phyloP scores from a whole-genome alignment of 1,140 invertebrate genomes.

The Drosophila bipectinata region DNA sequence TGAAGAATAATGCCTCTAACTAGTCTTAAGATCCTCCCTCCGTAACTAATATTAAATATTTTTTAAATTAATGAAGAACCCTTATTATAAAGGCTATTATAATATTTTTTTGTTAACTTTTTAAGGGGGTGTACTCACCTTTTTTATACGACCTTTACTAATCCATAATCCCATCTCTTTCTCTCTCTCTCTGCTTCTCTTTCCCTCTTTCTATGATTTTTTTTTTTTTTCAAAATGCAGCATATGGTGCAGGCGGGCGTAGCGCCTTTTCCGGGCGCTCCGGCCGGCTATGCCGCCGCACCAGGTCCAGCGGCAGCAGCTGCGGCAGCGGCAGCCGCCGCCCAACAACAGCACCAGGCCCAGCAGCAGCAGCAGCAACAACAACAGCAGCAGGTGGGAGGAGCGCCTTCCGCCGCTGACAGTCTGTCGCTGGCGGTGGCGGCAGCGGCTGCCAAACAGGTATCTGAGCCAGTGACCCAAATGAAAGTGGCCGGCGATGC shows the following conservation, averaged over 20 bases:
- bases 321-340: constrained; percentile 85
- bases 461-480: constrained; percentile 85
- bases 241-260: constrained; percentile 98
- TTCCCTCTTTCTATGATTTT: constrained; percentile 21
- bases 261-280: constrained; percentile 91
- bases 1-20: too few relatives aligned
- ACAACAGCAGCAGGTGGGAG: constrained; percentile 84
- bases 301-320: constrained; percentile 88
- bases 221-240: constrained; percentile 86
- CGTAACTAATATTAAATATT: too few relatives aligned
- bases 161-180: constrained; percentile 49
- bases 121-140: constrained; percentile 5
- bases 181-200: constrained; percentile 26
- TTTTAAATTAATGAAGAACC: background rate
- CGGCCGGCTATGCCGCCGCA: constrained; percentile 89
- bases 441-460: constrained; percentile 85
- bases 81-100: too few relatives aligned
- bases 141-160: constrained; percentile 45
- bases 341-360: constrained; percentile 84
- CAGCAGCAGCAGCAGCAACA: constrained; percentile 85
- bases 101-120: background rate
- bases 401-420: constrained; percentile 75
- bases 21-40: too few relatives aligned
- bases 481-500: constrained; percentile 80
- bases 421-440: constrained; percentile 87